Conservation (phyloP, 1,140 invertebrate species). For the Drosophila subobscura region DNA sequence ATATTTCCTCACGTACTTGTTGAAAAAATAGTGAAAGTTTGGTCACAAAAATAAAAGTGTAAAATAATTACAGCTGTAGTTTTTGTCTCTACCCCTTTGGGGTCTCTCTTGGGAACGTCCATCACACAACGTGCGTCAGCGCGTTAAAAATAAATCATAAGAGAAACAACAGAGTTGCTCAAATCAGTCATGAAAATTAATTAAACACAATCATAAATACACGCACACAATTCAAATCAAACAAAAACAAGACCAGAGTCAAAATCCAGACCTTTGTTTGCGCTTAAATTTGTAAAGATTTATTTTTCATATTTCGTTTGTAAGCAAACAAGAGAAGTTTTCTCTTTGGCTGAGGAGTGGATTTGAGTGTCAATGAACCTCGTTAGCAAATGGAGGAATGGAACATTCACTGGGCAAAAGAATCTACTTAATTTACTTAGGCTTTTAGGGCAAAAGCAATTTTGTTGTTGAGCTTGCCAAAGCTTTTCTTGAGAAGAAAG, state of each 20-base stretch:
- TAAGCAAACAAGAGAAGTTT: constrained; percentile 31
- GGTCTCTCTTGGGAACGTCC: constrained; percentile 3
- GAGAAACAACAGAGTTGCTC: background rate
- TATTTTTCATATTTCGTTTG: constrained; percentile 13
- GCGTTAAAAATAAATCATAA: constrained; percentile 13
- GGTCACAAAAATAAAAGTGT: constrained; percentile 37
- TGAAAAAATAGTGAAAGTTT: constrained; percentile 51
- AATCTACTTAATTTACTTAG: too few relatives aligned
- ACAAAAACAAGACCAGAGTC: constrained; percentile 5
- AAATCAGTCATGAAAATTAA: constrained; percentile 4
- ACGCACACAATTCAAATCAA: constrained; percentile 1
- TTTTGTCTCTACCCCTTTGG: background rate
- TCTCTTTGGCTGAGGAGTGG: constrained; percentile 11
- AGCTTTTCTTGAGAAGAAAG: background rate
- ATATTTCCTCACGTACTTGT: constrained; percentile 13
- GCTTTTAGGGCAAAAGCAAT: background rate
- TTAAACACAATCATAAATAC: constrained; percentile 1
- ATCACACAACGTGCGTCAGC: constrained; percentile 11
- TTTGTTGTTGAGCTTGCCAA: too few relatives aligned
- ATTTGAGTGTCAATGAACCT: constrained; percentile 23
- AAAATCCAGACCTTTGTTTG: background rate
- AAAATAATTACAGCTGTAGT: constrained; percentile 30
- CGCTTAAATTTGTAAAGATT: constrained; percentile 2
- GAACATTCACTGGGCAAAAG: background rate
- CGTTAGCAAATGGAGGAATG: constrained; percentile 21